Evolutionary conservation across 2,113 vertebrate genomes (phyloP), one percentile per base, ranked within the genome.

Genomic region (Pycnonotus jocosus): DNA sequence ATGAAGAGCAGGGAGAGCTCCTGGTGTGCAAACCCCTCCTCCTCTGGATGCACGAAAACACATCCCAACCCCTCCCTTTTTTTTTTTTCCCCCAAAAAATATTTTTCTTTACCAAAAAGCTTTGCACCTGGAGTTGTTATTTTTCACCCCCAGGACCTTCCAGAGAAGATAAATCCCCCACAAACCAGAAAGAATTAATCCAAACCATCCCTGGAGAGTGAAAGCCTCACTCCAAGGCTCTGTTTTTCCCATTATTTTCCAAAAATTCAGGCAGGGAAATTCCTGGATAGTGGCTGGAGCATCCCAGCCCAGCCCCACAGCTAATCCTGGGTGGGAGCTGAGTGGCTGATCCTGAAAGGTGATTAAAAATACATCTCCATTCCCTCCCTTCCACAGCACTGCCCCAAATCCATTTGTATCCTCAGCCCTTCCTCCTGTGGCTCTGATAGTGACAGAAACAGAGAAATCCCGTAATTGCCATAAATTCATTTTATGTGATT

Each of bases 401-500:
- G 3, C 87, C 84, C 15, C 0, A 86, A 81, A 84, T 28, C 60
- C 33, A 45, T 74, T 81, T 47, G 38, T 58, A 38, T n/a, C 87
- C 64, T n/a, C 61, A 1, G 11, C 69, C 30, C 69, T 91, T 45
- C 72, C 73, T 78, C 33, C 60, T 14, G 3, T 6, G 71, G 73
- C 11, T 76, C 65, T 68, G 78, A 81, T 64, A 87, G 71, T 2
- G 69, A 33, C 73, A 89, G 38, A 81, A 94, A 81, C 30, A 62
- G 11, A 94, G 92, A 78, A 87, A 92, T 71, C 77, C 60, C 4
- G 7, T 86, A 66, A 92, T 81, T 92, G 86, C 89, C 54, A 73
- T 86, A 76, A 86, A 93, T 95, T 91, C 38, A 81, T 94, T 93
- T 94, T 60, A 89, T 91, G 45, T 25, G 51, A 47, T 87, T 84